Base-by-base conservation (phyloP, 2,888 invertebrate species). In the Linyphia triangularis region DNA sequence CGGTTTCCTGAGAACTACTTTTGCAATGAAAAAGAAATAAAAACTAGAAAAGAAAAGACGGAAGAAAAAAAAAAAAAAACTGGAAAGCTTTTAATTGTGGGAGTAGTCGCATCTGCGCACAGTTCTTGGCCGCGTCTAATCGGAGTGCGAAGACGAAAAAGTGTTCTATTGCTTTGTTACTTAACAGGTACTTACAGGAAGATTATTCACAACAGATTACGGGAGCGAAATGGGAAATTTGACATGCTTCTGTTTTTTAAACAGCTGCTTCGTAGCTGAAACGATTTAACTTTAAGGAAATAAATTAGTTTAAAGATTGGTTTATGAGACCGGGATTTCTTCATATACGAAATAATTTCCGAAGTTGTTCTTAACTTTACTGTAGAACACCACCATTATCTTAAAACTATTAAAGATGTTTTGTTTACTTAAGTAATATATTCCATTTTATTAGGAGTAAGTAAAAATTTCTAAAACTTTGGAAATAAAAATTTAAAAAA, bases 181-280 rank as follows among this genome's bases (percentile, higher is more conserved):
- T 67, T 79, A 67, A 79, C 65, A 79, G 78, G 78, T 67, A 79
- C 67, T 79, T 67, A 67, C 26, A n/a, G 28, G n/a, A 22, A n/a
- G 40, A 79, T 67, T 79, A 67, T 79, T 79, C 78, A 79, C 67
- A 22, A 30, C 33, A 79, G 78, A 79, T 79, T 79, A 79, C 65
- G 43, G 30, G 51, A 51, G n/a, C 51, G 13, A 51, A 30, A 43
- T 43, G 40, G 9, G 13, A 65, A 51, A 67, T 67, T 4, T 79
- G 78, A 65, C 78, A 78, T 65, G 22, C 28, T 10, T 51, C 51
- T 59, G 59, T 59, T 59, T 59, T 57, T 28, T 28, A 43, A 57
- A 73, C 19, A 30, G 59, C 1, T 13, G 4, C n/a, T n/a, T n/a
- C n/a, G n/a, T n/a, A n/a, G n/a, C n/a, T n/a, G n/a, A n/a, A n/a